A percentile compares a stretch with the other conserved stretches of the same genome.
Conservation (phyloP, 2,888 invertebrate species). For the Andrena haemorrhoa region DNA sequence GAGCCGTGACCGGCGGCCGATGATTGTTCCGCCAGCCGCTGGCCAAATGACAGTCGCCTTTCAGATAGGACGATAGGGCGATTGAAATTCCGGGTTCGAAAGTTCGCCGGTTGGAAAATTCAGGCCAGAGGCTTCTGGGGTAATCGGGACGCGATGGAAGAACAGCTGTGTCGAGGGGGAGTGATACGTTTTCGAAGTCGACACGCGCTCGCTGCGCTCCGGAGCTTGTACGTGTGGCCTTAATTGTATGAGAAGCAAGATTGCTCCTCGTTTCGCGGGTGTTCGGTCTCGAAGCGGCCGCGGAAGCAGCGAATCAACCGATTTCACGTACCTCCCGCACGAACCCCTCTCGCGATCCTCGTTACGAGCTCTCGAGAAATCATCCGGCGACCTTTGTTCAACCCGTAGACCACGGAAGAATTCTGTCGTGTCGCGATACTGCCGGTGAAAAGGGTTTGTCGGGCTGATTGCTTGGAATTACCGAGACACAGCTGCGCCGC, state of each 20-base stretch:
- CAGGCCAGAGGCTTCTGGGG: neutral
- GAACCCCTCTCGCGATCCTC: constrained; percentile 48
- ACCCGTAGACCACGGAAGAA: constrained; percentile 50
- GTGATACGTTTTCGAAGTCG: neutral
- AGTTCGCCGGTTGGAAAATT: neutral
- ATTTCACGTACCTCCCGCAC: constrained; percentile 54
- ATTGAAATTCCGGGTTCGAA: constrained; percentile 27
- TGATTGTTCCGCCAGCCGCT: constrained; percentile 30
- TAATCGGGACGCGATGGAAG: neutral
- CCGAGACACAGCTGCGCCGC: constrained; percentile 44
- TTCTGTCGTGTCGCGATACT: constrained; percentile 62
- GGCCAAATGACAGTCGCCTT: constrained; percentile 15
- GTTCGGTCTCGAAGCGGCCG: constrained; percentile 8
- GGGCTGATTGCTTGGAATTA: constrained; percentile 67
- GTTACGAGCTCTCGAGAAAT: constrained; percentile 63
- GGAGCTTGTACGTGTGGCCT: constrained; percentile 31
- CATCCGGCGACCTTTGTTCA: constrained; percentile 65
- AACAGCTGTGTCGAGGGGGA: neutral
- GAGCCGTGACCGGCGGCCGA: constrained; percentile 46
- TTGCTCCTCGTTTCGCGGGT: constrained; percentile 34
- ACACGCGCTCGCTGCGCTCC: neutral
- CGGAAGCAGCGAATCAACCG: constrained; percentile 35
- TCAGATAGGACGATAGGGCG: neutral
- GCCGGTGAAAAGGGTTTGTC: constrained; percentile 53
- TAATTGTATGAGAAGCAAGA: constrained; percentile 56